These are phyloP conservation scores for Erpetoichthys calabaricus DNA, from an alignment of 2,797 vertebrate species.

Conservation along the genomic window DNA sequence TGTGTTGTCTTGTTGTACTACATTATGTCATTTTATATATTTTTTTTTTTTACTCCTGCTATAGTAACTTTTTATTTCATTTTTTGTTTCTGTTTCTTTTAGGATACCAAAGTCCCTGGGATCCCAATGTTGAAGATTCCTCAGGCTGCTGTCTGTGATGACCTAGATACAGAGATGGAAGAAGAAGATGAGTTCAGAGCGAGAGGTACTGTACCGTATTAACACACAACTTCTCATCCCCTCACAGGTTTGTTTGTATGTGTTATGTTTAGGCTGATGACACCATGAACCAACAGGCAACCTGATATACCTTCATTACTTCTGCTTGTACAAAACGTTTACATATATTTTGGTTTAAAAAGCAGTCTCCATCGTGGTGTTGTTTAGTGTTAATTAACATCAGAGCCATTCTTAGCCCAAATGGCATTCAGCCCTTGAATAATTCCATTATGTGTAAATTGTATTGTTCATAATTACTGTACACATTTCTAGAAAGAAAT, in stretches of 20 bases:
- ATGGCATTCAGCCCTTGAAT: no score
- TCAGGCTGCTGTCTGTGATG: slow-evolving; percentile 65
- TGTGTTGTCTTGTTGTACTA: no score
- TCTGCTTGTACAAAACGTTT: no score
- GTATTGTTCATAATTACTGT: no score
- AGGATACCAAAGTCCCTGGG: slow-evolving; percentile 67
- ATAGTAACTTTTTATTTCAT: not conserved
- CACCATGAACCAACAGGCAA: not conserved
- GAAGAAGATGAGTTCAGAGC: slow-evolving; percentile 79
- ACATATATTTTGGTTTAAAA: no score
- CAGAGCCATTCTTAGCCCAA: no score
- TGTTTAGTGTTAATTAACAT: no score
- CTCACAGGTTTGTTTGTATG: not conserved
- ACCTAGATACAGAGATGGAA: slow-evolving; percentile 82
- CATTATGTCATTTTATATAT: no score
- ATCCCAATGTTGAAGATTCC: slow-evolving; percentile 74
- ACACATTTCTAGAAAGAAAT: no score
- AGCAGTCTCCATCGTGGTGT: no score
- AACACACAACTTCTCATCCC: not conserved
- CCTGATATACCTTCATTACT: not conserved
- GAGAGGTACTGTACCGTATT: slow-evolving; percentile 52
- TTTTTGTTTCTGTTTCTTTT: slow-evolving; percentile 16
- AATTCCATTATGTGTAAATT: no score
- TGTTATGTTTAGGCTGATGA: not conserved
- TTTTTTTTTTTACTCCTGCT: no score